Evolutionary conservation across 2,888 invertebrate genomes (phyloP).

Genomic region (Hetaerina titia): DNA sequence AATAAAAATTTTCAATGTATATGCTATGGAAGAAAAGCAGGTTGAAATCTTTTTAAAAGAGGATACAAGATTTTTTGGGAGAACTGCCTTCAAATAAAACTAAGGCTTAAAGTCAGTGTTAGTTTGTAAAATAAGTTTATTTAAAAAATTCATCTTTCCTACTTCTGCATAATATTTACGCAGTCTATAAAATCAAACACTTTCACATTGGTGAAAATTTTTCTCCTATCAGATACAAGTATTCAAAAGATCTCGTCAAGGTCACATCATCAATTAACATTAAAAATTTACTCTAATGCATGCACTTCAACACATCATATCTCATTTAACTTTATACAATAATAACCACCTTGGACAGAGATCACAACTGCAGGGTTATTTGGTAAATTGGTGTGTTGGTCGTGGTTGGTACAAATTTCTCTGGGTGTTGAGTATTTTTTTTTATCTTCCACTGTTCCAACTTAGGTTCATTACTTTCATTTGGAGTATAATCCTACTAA

Average conservation of each 20-base stretch:
- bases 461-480: no score
- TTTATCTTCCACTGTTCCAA: no score
- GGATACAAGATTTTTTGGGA: no score
- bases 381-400: no score
- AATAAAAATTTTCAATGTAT: no score
- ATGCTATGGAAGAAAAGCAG: no score
- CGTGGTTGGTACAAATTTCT: no score
- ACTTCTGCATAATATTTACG: neutral
- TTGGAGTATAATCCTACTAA: no score
- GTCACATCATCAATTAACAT: slow-evolving; percentile 7
- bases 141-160: slow-evolving; percentile 11
- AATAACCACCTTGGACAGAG: slow-evolving; percentile 18
- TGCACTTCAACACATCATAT: neutral
- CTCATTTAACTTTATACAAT: neutral
- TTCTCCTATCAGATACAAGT: neutral
- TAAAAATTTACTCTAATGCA: slow-evolving; percentile 10
- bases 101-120: no score
- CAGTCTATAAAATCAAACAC: neutral
- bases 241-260: neutral
- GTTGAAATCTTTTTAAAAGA: no score
- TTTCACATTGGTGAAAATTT: neutral
- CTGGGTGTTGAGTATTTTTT: no score
- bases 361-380: neutral
- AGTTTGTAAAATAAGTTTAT: slow-evolving; percentile 45
- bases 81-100: no score